Evolutionary conservation across 2,797 vertebrate genomes (phyloP).

Genomic region (Zenarchopterus dispar): DNA sequence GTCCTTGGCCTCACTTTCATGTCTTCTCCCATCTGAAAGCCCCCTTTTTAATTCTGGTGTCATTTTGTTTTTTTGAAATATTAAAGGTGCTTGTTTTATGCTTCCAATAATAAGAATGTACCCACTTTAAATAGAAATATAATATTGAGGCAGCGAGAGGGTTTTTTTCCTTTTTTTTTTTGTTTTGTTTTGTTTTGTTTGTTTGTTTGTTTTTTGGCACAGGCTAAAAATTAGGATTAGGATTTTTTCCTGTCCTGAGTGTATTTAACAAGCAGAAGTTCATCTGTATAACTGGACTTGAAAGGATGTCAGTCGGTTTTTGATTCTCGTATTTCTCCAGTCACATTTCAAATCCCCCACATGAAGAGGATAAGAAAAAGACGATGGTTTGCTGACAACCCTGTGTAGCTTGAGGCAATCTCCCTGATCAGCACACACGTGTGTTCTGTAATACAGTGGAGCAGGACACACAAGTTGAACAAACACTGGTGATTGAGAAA

Average conservation of each 20-base stretch:
- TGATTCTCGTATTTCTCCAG: conserved; percentile 37
- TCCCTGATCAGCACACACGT: neutral
- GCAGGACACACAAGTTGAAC: conserved; percentile 40
- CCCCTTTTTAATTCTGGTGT: conserved; percentile 68
- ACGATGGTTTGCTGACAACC: too few species aligned
- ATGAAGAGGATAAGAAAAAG: too few species aligned
- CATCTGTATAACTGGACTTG: conserved; percentile 10
- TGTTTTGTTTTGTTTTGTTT: too few species aligned
- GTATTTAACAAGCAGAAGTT: conserved; percentile 7
- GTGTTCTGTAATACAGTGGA: conserved; percentile 53
- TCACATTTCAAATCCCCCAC: conserved; percentile 14
- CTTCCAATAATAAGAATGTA: neutral
- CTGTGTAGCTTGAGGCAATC: too few species aligned
- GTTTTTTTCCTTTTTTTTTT: too few species aligned
- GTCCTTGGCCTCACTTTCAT: conserved; percentile 95
- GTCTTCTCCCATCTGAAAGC: conserved; percentile 70
- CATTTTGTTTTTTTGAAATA: conserved; percentile 6
- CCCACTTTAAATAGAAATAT: conserved; percentile 2
- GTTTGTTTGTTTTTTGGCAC: too few species aligned
- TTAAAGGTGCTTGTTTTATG: conserved; percentile 7
- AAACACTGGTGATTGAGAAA: conserved; percentile 55
- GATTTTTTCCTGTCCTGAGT: neutral
- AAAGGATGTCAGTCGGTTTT: conserved; percentile 43
- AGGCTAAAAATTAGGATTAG: too few species aligned
- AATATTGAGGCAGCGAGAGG: neutral